These are phyloP conservation scores for Rhynchotus rufescens DNA, from an alignment of 2,797 vertebrate species.

Conservation along the genomic window DNA sequence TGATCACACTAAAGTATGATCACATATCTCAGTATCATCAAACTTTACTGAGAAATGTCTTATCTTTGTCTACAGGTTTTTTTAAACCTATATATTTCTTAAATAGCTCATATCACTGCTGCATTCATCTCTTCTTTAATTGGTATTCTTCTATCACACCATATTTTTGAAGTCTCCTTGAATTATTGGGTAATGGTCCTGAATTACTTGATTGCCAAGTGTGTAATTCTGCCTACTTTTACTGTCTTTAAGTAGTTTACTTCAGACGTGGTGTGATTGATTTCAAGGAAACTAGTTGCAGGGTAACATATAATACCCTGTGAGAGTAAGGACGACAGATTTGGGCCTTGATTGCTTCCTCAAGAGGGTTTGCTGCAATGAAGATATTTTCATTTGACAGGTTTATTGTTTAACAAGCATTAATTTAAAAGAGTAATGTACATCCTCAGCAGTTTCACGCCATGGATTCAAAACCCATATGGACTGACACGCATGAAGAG, in stretches of 20 bases:
- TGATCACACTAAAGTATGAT: background rate
- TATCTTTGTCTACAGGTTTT: background rate
- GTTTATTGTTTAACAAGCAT: slow-evolving; percentile 59
- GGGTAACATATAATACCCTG: background rate
- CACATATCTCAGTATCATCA: background rate
- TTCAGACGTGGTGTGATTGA: background rate
- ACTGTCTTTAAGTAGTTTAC: background rate
- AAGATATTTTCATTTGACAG: slow-evolving; percentile 56
- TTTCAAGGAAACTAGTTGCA: slow-evolving; percentile 12
- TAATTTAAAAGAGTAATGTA: slow-evolving; percentile 47
- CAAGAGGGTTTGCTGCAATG: slow-evolving; percentile 17
- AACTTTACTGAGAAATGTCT: slow-evolving; percentile 17
- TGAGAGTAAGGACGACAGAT: slow-evolving; percentile 21
- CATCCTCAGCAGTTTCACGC: slow-evolving; percentile 14
- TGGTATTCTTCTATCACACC: background rate
- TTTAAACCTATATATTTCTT: background rate
- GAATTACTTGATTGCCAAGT: background rate
- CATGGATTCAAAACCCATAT: slow-evolving; percentile 21
- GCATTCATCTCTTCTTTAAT: background rate
- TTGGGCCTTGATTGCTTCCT: slow-evolving; percentile 1
- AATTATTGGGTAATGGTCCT: slow-evolving; percentile 8
- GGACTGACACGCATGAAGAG: slow-evolving; percentile 21
- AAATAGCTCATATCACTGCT: slow-evolving; percentile 3
- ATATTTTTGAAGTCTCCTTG: background rate
- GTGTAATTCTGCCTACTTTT: slow-evolving; percentile 7